Evolutionary conservation across 2,113 vertebrate genomes (phyloP).

Genomic region (pig (Sus scrofa)): T2T-Sscrofa CM000815.6:106170001-106170500

Average conservation of each 20-base stretch:
- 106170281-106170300: background rate
- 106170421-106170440: background rate
- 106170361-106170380: constrained; percentile 18
- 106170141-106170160: background rate
- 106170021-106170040: background rate
- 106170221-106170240: background rate
- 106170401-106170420: background rate
- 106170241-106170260: background rate
- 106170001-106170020: background rate
- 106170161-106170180: background rate
- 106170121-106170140: background rate
- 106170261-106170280: background rate
- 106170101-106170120: background rate
- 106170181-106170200: background rate
- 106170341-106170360: constrained; percentile 34
- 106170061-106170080: background rate
- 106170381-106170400: background rate
- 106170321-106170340: background rate
- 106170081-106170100: background rate
- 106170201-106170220: background rate
- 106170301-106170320: constrained; percentile 32
- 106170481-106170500: constrained; percentile 30
- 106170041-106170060: background rate
- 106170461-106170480: constrained; percentile 4
- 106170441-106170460: background rate